Base-by-base conservation (phyloP, 2,113 vertebrate genomes). In the Tychaedon coryphoeus region DNA sequence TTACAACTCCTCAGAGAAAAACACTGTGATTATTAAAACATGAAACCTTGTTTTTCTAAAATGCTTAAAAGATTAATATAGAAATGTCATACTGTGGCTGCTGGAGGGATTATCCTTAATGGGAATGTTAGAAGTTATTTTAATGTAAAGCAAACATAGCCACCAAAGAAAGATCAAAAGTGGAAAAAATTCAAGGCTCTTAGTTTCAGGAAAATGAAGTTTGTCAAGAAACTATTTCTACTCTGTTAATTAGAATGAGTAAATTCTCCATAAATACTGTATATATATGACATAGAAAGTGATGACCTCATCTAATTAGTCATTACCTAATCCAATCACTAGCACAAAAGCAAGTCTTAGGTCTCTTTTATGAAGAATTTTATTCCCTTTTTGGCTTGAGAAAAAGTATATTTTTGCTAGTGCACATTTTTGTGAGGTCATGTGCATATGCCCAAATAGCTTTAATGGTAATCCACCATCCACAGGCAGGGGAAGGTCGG, bases 1-100 rank as follows among this genome's bases (percentile, higher is more conserved):
- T 97, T 97, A 97, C 95, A 96, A 75, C 95, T 96, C 96, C 95
- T 93, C 4, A 2, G 96, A 95, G 96, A 80, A 90, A 97, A 96
- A 95, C 93, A 94, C 90, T 84, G 72, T 93, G 96, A 97, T 97
- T 96, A 97, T 97, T 97, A 96, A 97, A 97, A 97, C 95, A 97
- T 93, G 96, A 97, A 96, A 97, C 91, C 92, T 94, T 93, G 86
- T 93, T 95, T 97, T 97, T 92, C 92, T 88, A 84, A 97, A 97
- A 97, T 95, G 88, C 95, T 96, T 95, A 95, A 93, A 97, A 97
- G 96, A 97, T 97, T 96, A 97, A 97, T 96, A 95, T 91, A 94
- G 96, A 92, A 97, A 95, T 94, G 95, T 95, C 94, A 93, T 94
- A 91, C 92, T 92, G 91, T 88, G 93, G 95, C 93, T 95, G 94